These are phyloP conservation scores for Podargus strigoides DNA, from an alignment of 2,797 vertebrate species.

Conservation along the genomic window DNA sequence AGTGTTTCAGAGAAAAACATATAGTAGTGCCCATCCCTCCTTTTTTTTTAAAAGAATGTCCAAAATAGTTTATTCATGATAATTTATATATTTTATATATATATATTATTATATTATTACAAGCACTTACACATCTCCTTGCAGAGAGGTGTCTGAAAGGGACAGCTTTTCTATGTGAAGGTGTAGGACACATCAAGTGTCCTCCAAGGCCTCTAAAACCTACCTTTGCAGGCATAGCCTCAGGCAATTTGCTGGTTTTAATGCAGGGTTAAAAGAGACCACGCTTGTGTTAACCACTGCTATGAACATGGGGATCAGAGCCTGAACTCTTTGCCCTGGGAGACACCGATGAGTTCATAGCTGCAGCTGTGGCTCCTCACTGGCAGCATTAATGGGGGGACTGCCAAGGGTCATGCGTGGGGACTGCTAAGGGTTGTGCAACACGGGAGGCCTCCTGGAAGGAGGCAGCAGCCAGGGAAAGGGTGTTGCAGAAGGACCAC, in stretches of 20 bases:
- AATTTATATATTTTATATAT: no score
- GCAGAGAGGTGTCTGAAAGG: neutral
- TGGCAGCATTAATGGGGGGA: neutral
- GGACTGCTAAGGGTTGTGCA: neutral
- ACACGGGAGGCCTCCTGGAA: neutral
- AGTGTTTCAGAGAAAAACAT: neutral
- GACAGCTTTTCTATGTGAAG: neutral
- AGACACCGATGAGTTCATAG: rapidly evolving
- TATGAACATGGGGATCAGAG: rapidly evolving
- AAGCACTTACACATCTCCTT: neutral
- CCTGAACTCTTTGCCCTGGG: neutral
- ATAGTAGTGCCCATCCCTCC: neutral
- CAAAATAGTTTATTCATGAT: neutral
- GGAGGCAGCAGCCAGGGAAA: neutral
- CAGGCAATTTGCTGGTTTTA: neutral
- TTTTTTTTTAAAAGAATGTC: neutral
- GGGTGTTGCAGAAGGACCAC: neutral
- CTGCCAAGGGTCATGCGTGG: neutral
- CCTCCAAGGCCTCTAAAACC: neutral
- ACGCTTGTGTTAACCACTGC: neutral
- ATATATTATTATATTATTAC: no score
- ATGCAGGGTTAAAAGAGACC: neutral
- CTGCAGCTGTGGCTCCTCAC: neutral
- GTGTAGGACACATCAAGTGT: neutral
- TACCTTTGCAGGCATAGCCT: neutral